A percentile compares a stretch with the other conserved stretches of the same genome.
Conservation (phyloP, 1,140 invertebrate species). For the Macrosteles quadrilineatus region DNA sequence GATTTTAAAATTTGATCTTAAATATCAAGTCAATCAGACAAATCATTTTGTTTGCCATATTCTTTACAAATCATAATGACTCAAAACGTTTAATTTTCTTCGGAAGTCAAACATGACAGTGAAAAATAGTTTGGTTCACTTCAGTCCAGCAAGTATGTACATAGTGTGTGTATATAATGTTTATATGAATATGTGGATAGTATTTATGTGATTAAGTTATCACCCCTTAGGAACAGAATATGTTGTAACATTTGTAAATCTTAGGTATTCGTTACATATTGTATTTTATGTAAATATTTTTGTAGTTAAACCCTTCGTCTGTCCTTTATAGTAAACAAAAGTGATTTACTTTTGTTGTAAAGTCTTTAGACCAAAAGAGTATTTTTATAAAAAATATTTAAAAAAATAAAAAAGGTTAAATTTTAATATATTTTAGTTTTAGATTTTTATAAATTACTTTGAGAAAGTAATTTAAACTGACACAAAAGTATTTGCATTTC, state of each 20-base stretch:
- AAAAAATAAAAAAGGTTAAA: neutral
- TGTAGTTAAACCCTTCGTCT: slow-evolving; percentile 14
- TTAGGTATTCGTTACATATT: neutral
- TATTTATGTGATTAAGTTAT: slow-evolving; percentile 15
- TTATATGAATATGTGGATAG: slow-evolving; percentile 1
- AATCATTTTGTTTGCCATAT: too few relatives aligned
- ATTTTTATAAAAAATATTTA: slow-evolving; percentile 19
- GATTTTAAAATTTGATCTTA: neutral
- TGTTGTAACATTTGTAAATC: slow-evolving; percentile 23
- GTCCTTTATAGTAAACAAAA: slow-evolving; percentile 14
- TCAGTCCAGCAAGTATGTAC: slow-evolving; percentile 10
- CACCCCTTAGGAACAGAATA: neutral
- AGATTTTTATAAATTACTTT: slow-evolving; percentile 15
- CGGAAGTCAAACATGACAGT: neutral
- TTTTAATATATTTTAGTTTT: slow-evolving; percentile 26
- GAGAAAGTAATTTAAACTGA: slow-evolving; percentile 8
- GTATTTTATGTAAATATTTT: slow-evolving; percentile 18
- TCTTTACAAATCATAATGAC: too few relatives aligned
- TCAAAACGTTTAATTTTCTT: too few relatives aligned
- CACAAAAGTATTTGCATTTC: slow-evolving; percentile 12
- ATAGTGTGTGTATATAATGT: slow-evolving; percentile 6
- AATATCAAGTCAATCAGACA: too few relatives aligned
- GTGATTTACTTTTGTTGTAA: slow-evolving; percentile 20
- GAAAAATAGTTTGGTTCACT: slow-evolving; percentile 14
- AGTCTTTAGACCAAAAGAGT: slow-evolving; percentile 20